Conservation (phyloP, 2,797 vertebrate species). For the Paedocypris micromegethes region DNA sequence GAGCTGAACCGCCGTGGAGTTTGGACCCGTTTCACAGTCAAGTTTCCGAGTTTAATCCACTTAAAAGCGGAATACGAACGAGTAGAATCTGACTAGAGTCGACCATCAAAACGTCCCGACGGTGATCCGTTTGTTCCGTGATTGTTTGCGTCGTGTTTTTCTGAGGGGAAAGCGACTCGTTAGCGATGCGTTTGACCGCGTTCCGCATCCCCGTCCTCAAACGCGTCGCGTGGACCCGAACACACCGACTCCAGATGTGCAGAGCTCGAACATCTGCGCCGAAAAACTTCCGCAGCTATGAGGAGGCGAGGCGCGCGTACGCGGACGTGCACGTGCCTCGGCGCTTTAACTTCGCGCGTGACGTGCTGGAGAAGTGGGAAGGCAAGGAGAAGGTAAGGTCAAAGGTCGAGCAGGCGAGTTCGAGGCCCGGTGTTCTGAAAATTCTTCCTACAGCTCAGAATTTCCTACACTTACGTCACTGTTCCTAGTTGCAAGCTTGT, state of each 20-base stretch:
- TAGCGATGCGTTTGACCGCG: no score
- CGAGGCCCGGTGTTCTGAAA: no score
- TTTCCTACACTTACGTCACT: no score
- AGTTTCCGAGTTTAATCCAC: neutral
- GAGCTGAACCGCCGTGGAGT: neutral
- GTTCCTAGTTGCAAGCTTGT: no score
- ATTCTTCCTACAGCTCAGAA: no score
- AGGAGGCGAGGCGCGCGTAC: conserved; percentile 60
- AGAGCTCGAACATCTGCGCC: conserved; percentile 43
- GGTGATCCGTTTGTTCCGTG: neutral
- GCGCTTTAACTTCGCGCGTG: conserved; percentile 76
- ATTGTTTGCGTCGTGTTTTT: no score
- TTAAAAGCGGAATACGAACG: neutral
- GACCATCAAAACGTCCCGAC: no score
- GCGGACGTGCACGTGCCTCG: conserved; percentile 61
- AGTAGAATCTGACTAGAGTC: no score
- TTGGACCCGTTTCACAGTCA: no score
- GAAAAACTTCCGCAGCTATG: conserved; percentile 66
- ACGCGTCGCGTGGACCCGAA: neutral
- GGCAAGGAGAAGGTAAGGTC: conserved; percentile 63
- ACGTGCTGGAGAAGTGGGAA: conserved; percentile 75
- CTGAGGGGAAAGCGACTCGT: no score
- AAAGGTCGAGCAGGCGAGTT: neutral
- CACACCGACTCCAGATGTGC: conserved; percentile 1
- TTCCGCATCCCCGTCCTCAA: neutral